These are phyloP conservation scores for Threskiornis aethiopicus DNA, from an alignment of 2,797 vertebrate species.

Conservation along the genomic window DNA sequence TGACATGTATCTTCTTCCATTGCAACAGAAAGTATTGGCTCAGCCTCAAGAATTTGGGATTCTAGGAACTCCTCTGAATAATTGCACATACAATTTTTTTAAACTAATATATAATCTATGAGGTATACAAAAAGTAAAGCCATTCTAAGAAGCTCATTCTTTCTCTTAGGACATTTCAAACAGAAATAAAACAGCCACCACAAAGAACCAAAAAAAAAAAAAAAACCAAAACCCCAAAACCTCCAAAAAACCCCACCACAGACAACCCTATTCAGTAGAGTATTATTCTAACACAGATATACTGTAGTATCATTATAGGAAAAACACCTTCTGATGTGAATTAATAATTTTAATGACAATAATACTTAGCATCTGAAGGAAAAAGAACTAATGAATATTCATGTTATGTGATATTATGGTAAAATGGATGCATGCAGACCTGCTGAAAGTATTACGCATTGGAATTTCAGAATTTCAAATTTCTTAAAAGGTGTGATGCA, in stretches of 20 bases:
- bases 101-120: not conserved
- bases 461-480: not conserved
- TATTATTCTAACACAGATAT: not conserved
- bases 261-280: not conserved
- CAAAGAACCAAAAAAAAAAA: not conserved
- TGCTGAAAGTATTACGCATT: not conserved
- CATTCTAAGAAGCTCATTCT: not conserved
- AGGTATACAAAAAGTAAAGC: not conserved
- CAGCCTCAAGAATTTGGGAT: not conserved
- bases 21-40: constrained; percentile 40
- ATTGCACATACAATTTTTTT: not conserved
- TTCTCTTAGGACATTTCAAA: not conserved
- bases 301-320: not conserved
- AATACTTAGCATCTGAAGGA: not conserved
- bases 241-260: not conserved
- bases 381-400: not conserved
- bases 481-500: not conserved
- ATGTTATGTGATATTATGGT: not conserved
- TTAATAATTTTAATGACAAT: not conserved
- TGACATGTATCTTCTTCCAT: not conserved
- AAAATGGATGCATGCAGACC: not conserved
- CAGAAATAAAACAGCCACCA: not conserved
- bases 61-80: constrained; percentile 38
- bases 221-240: too few species aligned
- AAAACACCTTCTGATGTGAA: not conserved